A percentile compares a stretch with the other conserved stretches of the same genome.
Conservation (phyloP, 2,888 invertebrate species). For the Drosophila nr. fundita region DNA sequence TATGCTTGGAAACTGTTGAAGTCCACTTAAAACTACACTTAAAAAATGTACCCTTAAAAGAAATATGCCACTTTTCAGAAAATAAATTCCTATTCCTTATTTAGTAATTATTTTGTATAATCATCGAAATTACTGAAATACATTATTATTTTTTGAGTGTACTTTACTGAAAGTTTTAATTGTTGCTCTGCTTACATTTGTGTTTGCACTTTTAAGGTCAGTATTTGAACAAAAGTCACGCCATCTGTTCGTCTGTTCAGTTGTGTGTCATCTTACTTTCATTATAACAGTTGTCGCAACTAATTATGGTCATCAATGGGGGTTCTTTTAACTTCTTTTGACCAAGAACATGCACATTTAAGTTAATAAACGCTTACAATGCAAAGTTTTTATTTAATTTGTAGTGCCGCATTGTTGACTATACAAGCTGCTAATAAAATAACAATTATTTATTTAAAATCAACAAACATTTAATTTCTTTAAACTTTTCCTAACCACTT, state of each 20-base stretch:
- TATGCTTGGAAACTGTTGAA: conserved; percentile 29
- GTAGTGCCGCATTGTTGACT: conserved; percentile 3
- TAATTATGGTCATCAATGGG: conserved; percentile 46
- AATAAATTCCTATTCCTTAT: not conserved
- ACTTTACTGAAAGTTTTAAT: conserved; percentile 70
- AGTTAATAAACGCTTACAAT: conserved; percentile 56
- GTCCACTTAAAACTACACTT: conserved; percentile 1
- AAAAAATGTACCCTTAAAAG: not conserved
- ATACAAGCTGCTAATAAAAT: conserved; percentile 3
- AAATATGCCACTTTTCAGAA: not conserved
- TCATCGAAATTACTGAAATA: not conserved
- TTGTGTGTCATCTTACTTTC: conserved; percentile 7
- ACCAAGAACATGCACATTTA: conserved; percentile 33
- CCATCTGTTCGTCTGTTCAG: not conserved
- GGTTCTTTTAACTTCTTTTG: conserved; percentile 31
- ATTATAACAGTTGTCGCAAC: conserved; percentile 23
- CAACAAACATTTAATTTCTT: not conserved
- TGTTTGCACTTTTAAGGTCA: conserved; percentile 24
- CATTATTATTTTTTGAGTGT: conserved; percentile 1
- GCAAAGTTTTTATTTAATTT: conserved; percentile 53
- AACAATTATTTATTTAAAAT: conserved; percentile 7
- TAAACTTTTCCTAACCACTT: not conserved
- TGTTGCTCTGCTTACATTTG: conserved; percentile 60
- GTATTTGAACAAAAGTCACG: not conserved
- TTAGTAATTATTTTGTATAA: not conserved